These are phyloP conservation scores for Elysia chlorotica DNA, from an alignment of 1,140 invertebrate species.

Conservation along the genomic window DNA sequence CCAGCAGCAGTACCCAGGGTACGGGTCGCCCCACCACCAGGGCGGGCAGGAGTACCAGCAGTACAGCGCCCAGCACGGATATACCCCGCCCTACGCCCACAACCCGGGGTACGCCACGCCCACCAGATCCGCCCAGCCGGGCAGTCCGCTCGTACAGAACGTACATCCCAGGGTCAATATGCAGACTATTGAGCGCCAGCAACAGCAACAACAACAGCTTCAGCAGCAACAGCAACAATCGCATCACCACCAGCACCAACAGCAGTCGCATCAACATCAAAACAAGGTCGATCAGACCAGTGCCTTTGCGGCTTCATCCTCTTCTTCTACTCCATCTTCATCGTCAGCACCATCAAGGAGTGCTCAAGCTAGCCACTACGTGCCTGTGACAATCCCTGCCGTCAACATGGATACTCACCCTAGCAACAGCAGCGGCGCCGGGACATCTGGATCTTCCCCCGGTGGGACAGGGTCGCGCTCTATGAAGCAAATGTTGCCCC, in stretches of 20 bases:
- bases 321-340: not conserved
- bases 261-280: not conserved
- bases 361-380: constrained; percentile 26
- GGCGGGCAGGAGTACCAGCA: constrained; percentile 3
- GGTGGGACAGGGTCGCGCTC: no score
- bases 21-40: not conserved
- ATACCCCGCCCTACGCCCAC: constrained; percentile 25
- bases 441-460: not conserved
- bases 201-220: constrained; percentile 20
- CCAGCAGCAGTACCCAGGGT: constrained; percentile 24
- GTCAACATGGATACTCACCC: constrained; percentile 23
- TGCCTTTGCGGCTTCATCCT: constrained; percentile 12
- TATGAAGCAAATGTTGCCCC: constrained; percentile 18
- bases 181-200: constrained; percentile 21
- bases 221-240: constrained; percentile 17
- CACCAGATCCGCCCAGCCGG: constrained; percentile 27
- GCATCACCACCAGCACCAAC: not conserved
- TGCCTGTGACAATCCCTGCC: constrained; percentile 32
- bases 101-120: constrained; percentile 25
- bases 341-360: no score
- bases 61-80: constrained; percentile 12
- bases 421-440: not conserved
- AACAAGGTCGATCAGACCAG: not conserved
- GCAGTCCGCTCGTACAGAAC: constrained; percentile 29
- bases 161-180: constrained; percentile 27